These are phyloP conservation scores for Rhadina sibilatrix DNA, from an alignment of 2,113 vertebrate genomes.

Conservation along the genomic window DNA sequence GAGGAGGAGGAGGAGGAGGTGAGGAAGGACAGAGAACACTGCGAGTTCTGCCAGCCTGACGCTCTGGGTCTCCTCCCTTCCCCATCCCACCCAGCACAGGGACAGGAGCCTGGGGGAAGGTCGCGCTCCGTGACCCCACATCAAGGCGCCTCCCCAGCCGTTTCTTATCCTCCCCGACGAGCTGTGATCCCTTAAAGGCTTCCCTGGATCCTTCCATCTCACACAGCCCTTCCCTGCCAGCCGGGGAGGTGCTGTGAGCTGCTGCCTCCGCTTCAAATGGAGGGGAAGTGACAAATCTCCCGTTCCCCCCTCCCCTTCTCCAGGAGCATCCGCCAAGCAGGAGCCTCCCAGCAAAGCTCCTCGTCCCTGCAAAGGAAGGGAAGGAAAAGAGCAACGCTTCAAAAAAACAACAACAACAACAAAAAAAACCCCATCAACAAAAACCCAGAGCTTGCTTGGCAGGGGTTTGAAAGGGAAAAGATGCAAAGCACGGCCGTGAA, in stretches of 20 bases:
- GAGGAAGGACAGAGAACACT: neutral
- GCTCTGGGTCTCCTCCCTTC: neutral
- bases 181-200: neutral
- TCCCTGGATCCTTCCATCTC: neutral
- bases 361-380: neutral
- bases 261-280: neutral
- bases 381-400: neutral
- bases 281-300: neutral
- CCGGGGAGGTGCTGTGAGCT: neutral
- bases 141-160: neutral
- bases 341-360: neutral
- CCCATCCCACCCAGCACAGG: rapidly evolving
- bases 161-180: neutral
- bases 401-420: neutral
- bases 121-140: neutral
- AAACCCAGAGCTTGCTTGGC: neutral
- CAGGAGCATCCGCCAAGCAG: neutral
- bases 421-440: too few relatives aligned
- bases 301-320: too few relatives aligned
- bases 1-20: neutral
- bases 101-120: neutral
- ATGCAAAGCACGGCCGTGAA: neutral
- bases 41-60: neutral
- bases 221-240: neutral
- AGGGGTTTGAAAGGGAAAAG: neutral